These are phyloP conservation scores for Meloe dianella DNA, from an alignment of 2,888 invertebrate species.

Conservation along the genomic window DNA sequence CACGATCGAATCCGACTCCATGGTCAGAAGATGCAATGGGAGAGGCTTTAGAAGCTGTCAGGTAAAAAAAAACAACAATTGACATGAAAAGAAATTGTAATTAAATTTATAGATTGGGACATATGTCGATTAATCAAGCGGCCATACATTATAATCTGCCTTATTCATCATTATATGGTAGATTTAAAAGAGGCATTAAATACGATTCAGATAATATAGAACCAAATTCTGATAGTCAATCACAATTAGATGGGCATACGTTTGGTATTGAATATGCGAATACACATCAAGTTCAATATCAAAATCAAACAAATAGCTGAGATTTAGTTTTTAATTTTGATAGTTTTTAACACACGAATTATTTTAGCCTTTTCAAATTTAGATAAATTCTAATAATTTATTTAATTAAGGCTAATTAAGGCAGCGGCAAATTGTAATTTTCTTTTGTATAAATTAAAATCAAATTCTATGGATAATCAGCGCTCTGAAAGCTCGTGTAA, in stretches of 20 bases:
- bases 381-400: not conserved
- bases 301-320: conserved; percentile 56
- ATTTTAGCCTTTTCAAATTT: conserved; percentile 14
- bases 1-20: conserved; percentile 87
- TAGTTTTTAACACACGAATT: conserved; percentile 42
- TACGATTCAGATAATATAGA: conserved; percentile 67
- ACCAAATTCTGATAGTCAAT: conserved; percentile 54
- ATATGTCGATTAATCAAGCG: conserved; percentile 93
- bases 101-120: conserved; percentile 72
- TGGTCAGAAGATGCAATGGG: conserved; percentile 95
- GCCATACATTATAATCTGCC: conserved; percentile 91
- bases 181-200: conserved; percentile 83
- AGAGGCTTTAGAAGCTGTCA: conserved; percentile 86
- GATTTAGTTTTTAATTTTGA: conserved; percentile 51
- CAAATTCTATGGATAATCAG: not conserved
- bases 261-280: conserved; percentile 56
- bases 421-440: conserved; percentile 1
- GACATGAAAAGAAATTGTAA: not conserved
- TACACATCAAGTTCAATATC: conserved; percentile 55
- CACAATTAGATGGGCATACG: conserved; percentile 50
- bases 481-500: conserved; percentile 6
- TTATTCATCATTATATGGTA: conserved; percentile 86
- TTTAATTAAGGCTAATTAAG: not conserved
- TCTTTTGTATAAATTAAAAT: not conserved
- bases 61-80: conserved; percentile 61